Base-by-base conservation (phyloP, 2,888 invertebrate species). In the Lasioglossum morio region DNA sequence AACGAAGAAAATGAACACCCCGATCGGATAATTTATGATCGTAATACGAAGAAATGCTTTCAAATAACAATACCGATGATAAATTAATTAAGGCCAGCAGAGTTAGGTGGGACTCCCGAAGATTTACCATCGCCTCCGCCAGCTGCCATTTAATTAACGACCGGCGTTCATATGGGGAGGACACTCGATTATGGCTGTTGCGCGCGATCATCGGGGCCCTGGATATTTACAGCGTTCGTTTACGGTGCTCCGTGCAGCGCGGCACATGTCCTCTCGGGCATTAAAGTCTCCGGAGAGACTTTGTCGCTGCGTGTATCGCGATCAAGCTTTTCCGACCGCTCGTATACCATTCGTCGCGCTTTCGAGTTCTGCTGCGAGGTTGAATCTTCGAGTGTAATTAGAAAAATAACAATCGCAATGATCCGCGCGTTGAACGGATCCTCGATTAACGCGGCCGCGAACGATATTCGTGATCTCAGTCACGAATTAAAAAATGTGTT, bases 401-500 rank as follows among this genome's bases (percentile, higher is more conserved):
- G 53, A 85, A 85, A 81, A 87, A 85, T 10, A n/a, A 23, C n/a
- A 12, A 57, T 57, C n/a, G 57, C n/a, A 83, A 77, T 69, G 53
- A 72, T 63, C 60, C 66, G 23, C 1, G 53, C 53, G 53, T 23
- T 0, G 53, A n/a, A 57, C 7, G n/a, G n/a, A 8, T 23, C 74
- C 3, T 27, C 74, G 75, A 63, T 10, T 60, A 14, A 19, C 66
- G 40, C 74, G 69, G 60, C 73, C 27, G 70, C 37, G 8, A 23
- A 34, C 77, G 86, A 84, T 89, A 83, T 82, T 87, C 80, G 87
- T 85, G 90, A 86, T 86, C 85, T 78, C 75, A 75, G 82, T 77
- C 66, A 60, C 72, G 85, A 84, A 78, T 78, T 76, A 85, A 90
- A 90, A 90, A 90, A n/a, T n/a, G 84, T 84, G 80, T 86, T 87